A percentile compares a stretch with the other conserved stretches of the same genome.
phyloP scores from a whole-genome alignment of 2,797 vertebrate genomes.

The Carduelis carduelis region DNA sequence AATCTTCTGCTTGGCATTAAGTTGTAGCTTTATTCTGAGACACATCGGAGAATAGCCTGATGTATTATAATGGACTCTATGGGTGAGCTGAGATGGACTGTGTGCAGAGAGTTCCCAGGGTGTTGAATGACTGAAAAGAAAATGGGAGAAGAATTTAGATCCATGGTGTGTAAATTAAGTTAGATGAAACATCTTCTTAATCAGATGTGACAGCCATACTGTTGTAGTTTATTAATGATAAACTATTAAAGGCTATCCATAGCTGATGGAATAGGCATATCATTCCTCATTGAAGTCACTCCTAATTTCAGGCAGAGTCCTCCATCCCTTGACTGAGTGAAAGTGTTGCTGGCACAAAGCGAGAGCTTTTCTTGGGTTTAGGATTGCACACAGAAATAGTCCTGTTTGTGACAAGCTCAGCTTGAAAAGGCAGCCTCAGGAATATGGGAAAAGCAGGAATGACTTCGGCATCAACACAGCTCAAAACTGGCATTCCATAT shows the following conservation, averaged over 20 bases:
- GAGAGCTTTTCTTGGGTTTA: background rate
- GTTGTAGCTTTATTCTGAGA: background rate
- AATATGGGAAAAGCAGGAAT: background rate
- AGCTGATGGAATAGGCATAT: background rate
- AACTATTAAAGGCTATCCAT: background rate
- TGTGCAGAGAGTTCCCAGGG: background rate
- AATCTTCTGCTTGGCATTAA: background rate
- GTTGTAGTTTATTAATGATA: background rate
- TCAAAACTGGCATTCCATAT: background rate
- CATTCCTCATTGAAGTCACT: background rate
- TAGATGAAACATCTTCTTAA: background rate
- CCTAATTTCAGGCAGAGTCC: background rate
- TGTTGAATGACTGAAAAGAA: background rate
- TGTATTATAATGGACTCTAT: background rate
- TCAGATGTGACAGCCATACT: background rate
- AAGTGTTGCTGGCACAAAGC: background rate
- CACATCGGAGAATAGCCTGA: background rate
- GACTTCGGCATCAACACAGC: rapidly evolving
- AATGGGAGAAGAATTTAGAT: background rate
- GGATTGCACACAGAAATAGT: background rate
- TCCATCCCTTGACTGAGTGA: background rate
- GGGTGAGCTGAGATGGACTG: background rate
- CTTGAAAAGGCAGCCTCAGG: background rate
- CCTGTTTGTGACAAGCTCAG: background rate
- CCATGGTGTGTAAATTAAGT: background rate